Conservation (phyloP, 1,140 invertebrate genomes). For the Drosophila insularis region DNA sequence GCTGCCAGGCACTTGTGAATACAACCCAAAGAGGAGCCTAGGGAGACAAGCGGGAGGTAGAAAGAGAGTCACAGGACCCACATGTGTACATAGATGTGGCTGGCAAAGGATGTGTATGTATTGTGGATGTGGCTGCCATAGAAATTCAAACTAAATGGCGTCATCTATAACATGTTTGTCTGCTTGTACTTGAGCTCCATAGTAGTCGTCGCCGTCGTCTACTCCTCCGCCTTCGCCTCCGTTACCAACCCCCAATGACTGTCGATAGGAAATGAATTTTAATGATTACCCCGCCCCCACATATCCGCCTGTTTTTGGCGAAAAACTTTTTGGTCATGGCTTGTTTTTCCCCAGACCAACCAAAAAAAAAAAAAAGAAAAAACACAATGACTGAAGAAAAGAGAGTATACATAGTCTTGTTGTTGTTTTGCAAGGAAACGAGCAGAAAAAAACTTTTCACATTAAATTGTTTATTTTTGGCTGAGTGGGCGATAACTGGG, state of each 20-base stretch:
- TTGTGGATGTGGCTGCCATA: constrained; percentile 57
- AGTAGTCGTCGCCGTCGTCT: constrained; percentile 34
- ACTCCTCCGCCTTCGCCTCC: background rate
- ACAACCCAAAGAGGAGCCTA: constrained; percentile 24
- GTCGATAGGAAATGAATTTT: constrained; percentile 81
- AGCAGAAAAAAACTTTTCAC: constrained; percentile 61
- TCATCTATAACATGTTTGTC: constrained; percentile 66
- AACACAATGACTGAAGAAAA: too few relatives aligned
- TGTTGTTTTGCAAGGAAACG: constrained; percentile 31
- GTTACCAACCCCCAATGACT: constrained; percentile 34
- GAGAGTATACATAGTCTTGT: background rate
- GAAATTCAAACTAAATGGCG: constrained; percentile 80
- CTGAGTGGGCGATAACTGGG: constrained; percentile 68
- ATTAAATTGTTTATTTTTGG: constrained; percentile 76
- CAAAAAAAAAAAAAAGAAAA: too few relatives aligned
- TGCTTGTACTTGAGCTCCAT: constrained; percentile 17
- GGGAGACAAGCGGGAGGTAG: background rate
- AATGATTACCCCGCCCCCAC: constrained; percentile 70
- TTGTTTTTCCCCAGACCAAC: constrained; percentile 20
- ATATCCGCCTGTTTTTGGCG: constrained; percentile 57
- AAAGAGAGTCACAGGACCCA: background rate
- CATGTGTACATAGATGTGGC: constrained; percentile 23
- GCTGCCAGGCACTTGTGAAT: constrained; percentile 73
- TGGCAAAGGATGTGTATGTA: constrained; percentile 13
- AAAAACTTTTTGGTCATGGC: constrained; percentile 14